Conservation (phyloP, 2,888 invertebrate genomes). For the Rhyacophila evoluta region DNA sequence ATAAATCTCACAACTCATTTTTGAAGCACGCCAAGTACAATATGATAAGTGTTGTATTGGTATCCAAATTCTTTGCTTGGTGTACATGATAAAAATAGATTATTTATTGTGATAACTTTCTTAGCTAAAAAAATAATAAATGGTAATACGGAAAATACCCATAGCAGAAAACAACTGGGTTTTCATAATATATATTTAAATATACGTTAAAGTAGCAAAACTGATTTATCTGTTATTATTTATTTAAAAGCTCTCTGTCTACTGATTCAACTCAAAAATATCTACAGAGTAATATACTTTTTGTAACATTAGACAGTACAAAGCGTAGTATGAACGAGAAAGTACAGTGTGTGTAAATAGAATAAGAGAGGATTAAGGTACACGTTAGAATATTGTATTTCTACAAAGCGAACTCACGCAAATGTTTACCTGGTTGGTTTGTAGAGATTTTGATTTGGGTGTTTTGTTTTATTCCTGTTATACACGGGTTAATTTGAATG, state of each 20-base stretch:
- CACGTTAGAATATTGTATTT: neutral
- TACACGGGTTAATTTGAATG: neutral
- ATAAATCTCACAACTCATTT: no score
- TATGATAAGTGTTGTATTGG: no score
- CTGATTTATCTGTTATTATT: neutral
- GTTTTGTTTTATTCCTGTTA: neutral
- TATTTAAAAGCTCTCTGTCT: neutral
- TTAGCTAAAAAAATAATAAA: no score
- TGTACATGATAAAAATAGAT: no score
- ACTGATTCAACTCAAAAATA: neutral
- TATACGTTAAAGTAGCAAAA: neutral
- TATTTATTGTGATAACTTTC: no score
- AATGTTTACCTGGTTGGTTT: constrained; percentile 18
- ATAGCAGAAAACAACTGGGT: no score
- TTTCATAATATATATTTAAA: no score
- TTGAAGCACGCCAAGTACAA: no score
- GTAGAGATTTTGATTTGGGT: constrained; percentile 10
- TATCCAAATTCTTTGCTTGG: no score
- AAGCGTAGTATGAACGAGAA: neutral
- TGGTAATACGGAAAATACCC: no score
- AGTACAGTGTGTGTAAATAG: neutral
- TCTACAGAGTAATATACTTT: neutral
- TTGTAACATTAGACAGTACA: neutral
- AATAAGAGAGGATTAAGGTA: constrained; percentile 5
- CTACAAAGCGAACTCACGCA: neutral